Base-by-base conservation (phyloP, 2,113 vertebrate genomes). In the Suncus etruscus region DNA sequence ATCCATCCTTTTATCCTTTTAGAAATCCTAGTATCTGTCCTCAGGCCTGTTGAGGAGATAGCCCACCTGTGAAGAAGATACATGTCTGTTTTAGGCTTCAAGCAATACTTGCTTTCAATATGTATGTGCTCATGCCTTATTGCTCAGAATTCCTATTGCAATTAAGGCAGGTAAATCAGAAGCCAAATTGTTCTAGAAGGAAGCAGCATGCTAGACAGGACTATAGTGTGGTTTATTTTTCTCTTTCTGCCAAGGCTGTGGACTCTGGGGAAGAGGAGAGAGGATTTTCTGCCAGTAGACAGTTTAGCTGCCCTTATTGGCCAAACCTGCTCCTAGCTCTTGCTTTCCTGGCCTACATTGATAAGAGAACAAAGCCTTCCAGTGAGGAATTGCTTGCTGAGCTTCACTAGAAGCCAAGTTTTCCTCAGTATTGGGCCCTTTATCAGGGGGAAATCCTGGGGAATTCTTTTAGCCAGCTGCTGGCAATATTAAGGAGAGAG, bases 301-400 rank as follows among this genome's bases (percentile, higher is more conserved):
- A 22, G 20, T 65, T 27, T 22, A 25, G 45, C 25, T 66, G 20
- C 76, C 29, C 90, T 32, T 50, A 31, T 29, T 88, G 84, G 66
- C 66, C 65, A n/a, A 58, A 48, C 58, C 80, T 75, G 65, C 20
- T 81, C 66, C 77, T 65, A 27, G 84, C 61, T 83, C 90, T 86
- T 75, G 51, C 58, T 79, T 88, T 76, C 47, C 45, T 75, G 50
- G 78, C 63, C 73, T 79, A 76, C 16, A 22, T 20, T 79, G 83
- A 75, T 86, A 89, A 88, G 50, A 90, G 83, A 95, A 86, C 81
- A 95, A 88, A 92, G 87, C 50, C 22, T 86, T 31, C 75, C 65
- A 14, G 48, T 25, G 39, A 94, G 31, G 31, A 77, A 29, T 2
- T 74, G 80, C 50, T 69, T 83, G 72, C 76, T 20, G 6, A 24